phyloP scores from a whole-genome alignment of 2,797 vertebrate species.

The Pseudochaenichthys georgianus region DNA sequence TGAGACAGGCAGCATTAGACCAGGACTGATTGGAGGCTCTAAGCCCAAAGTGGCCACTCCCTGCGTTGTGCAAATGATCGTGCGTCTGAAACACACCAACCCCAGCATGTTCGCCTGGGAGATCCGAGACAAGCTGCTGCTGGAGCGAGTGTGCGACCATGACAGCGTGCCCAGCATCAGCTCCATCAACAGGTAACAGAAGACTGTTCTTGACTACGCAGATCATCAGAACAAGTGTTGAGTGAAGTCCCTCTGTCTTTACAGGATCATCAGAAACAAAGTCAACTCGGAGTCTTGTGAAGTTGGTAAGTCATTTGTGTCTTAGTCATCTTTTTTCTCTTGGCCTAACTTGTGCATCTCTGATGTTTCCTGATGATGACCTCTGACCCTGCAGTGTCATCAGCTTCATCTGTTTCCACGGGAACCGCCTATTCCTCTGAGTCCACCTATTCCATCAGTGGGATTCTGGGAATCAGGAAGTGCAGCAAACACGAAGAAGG shows the following conservation, averaged over 20 bases:
- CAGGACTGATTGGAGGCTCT: slow-evolving; percentile 92
- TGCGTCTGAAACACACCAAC: slow-evolving; percentile 91
- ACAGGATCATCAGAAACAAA: slow-evolving; percentile 72
- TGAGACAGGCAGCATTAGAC: slow-evolving; percentile 92
- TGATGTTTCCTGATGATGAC: slow-evolving; percentile 23
- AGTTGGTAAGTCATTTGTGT: slow-evolving; percentile 48
- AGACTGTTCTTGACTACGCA: background rate
- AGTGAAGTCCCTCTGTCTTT: slow-evolving; percentile 27
- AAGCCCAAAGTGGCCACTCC: slow-evolving; percentile 96
- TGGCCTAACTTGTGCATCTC: background rate
- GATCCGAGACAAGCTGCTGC: slow-evolving; percentile 91
- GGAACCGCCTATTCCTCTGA: slow-evolving; percentile 41
- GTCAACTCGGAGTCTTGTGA: slow-evolving; percentile 43
- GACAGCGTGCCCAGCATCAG: slow-evolving; percentile 93
- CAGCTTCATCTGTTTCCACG: slow-evolving; percentile 42
- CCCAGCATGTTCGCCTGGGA: slow-evolving; percentile 96
- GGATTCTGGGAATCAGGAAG: slow-evolving; percentile 65
- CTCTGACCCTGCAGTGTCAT: slow-evolving; percentile 41
- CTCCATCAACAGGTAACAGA: slow-evolving; percentile 89
- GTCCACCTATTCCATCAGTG: slow-evolving; percentile 61
- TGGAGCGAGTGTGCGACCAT: slow-evolving; percentile 90
- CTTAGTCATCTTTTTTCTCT: background rate
- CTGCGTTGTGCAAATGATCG: slow-evolving; percentile 92
- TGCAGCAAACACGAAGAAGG: slow-evolving; percentile 55
- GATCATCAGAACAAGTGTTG: background rate